Evolutionary conservation across 2,113 vertebrate species (phyloP).

Genomic region (Brachionichthys hirsutus): DNA sequence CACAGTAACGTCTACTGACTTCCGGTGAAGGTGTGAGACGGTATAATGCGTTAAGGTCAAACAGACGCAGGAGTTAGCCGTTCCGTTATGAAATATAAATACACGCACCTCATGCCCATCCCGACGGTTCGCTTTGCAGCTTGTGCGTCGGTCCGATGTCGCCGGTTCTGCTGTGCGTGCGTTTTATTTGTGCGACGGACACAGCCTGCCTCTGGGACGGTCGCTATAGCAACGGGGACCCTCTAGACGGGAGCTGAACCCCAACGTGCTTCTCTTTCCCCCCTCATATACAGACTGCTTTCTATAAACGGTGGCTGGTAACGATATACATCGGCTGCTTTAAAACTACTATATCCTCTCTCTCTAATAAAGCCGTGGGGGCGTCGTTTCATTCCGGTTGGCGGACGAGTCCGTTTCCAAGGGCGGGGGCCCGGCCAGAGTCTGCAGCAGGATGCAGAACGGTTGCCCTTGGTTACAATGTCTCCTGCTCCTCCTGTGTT

Average conservation of each 20-base stretch:
- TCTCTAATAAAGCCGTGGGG: slow-evolving; percentile 60
- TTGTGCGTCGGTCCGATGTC: slow-evolving; percentile 62
- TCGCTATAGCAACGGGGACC: slow-evolving; percentile 52
- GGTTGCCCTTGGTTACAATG: slow-evolving; percentile 39
- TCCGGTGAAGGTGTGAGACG: slow-evolving; percentile 32
- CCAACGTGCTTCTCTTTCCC: slow-evolving; percentile 70
- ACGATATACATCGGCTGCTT: slow-evolving; percentile 70
- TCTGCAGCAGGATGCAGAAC: slow-evolving; percentile 54
- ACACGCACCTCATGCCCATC: slow-evolving; percentile 50
- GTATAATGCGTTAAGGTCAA: slow-evolving; percentile 36
- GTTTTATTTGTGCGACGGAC: slow-evolving; percentile 65
- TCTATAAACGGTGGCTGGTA: slow-evolving; percentile 77
- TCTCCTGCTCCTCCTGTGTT: slow-evolving; percentile 54
- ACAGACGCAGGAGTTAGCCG: slow-evolving; percentile 45
- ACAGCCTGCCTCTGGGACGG: slow-evolving; percentile 51
- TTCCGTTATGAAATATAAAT: slow-evolving; percentile 32
- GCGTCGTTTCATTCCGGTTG: slow-evolving; percentile 59
- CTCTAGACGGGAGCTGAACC: slow-evolving; percentile 58
- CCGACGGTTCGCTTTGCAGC: slow-evolving; percentile 47
- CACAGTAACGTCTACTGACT: slow-evolving; percentile 60
- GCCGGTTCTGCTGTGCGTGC: slow-evolving; percentile 36
- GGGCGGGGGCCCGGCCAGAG: slow-evolving; percentile 34
- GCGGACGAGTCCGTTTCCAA: slow-evolving; percentile 66
- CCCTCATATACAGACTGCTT: slow-evolving; percentile 82
- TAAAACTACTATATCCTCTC: slow-evolving; percentile 78